phyloP scores from a whole-genome alignment of 2,888 invertebrate species.

The Drosophila gaucha region DNA sequence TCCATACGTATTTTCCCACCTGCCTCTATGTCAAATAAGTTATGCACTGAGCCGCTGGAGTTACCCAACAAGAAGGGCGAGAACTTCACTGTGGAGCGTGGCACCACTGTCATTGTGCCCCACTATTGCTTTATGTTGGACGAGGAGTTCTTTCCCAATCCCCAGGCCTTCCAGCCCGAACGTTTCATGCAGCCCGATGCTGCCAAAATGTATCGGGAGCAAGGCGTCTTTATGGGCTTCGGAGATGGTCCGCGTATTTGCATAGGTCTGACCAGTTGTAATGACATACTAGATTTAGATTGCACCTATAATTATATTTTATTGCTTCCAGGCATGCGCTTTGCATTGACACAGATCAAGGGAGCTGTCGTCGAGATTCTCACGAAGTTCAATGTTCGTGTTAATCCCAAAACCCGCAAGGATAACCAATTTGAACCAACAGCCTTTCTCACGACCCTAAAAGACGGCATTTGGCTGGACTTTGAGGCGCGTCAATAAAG shows the following conservation, averaged over 20 bases:
- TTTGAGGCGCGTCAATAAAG: slow-evolving; percentile 57
- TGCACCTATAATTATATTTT: background rate
- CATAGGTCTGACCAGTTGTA: slow-evolving; percentile 61
- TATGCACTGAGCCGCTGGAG: slow-evolving; percentile 76
- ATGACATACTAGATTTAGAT: background rate
- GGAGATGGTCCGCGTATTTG: slow-evolving; percentile 83
- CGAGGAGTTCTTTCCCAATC: slow-evolving; percentile 72
- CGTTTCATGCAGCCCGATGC: slow-evolving; percentile 80
- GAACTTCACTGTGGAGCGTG: slow-evolving; percentile 60
- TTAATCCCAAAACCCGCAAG: slow-evolving; percentile 78
- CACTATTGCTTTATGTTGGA: slow-evolving; percentile 72
- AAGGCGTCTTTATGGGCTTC: slow-evolving; percentile 78
- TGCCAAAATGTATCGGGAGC: slow-evolving; percentile 73
- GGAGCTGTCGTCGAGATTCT: slow-evolving; percentile 80
- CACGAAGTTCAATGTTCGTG: slow-evolving; percentile 77
- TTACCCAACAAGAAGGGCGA: slow-evolving; percentile 71
- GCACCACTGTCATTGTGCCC: slow-evolving; percentile 71
- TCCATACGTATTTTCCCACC: slow-evolving; percentile 79
- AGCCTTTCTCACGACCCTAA: slow-evolving; percentile 60
- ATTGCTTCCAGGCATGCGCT: slow-evolving; percentile 78
- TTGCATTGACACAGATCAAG: slow-evolving; percentile 82
- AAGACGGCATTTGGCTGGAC: slow-evolving; percentile 81
- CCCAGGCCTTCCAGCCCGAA: slow-evolving; percentile 78
- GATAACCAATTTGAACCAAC: slow-evolving; percentile 76
- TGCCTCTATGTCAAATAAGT: slow-evolving; percentile 55